Evolutionary conservation across 2,113 vertebrate species (phyloP).

Genomic region (Corvus cornix): DNA sequence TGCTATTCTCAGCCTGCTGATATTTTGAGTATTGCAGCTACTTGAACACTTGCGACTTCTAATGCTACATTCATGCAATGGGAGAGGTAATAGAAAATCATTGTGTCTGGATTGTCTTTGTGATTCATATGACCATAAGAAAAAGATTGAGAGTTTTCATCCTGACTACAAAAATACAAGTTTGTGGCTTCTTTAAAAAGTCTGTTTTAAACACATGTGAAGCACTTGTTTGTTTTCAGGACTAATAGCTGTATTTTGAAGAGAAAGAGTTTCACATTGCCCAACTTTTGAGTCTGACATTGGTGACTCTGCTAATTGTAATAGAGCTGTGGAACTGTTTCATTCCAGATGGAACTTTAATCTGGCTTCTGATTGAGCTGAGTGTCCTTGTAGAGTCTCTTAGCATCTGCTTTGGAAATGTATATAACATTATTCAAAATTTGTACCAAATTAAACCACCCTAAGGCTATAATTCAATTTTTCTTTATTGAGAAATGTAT

Average conservation of each 20-base stretch:
- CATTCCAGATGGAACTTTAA: conserved; percentile 79
- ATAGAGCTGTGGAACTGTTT: conserved; percentile 71
- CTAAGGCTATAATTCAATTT: conserved; percentile 77
- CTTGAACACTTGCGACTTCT: background rate
- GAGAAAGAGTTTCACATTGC: conserved; percentile 2
- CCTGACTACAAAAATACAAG: background rate
- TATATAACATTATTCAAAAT: conserved; percentile 81
- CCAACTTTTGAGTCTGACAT: conserved; percentile 56
- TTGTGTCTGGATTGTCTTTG: background rate
- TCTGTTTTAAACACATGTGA: background rate
- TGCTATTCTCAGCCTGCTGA: background rate
- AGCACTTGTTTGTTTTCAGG: background rate
- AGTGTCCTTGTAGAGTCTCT: conserved; percentile 78
- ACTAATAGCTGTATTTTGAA: conserved; percentile 7
- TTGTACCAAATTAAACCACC: conserved; percentile 78
- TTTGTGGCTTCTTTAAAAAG: background rate
- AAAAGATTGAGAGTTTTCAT: background rate
- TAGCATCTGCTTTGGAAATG: conserved; percentile 81
- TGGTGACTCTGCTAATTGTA: conserved; percentile 74
- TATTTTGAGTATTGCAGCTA: background rate
- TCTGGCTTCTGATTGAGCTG: conserved; percentile 77
- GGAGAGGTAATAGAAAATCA: background rate
- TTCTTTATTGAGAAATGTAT: conserved; percentile 76
- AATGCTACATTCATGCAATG: background rate
- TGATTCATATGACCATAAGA: background rate